Evolutionary conservation across 2,113 vertebrate species (phyloP).

Genomic region (Gracilinanus agilis): DNA sequence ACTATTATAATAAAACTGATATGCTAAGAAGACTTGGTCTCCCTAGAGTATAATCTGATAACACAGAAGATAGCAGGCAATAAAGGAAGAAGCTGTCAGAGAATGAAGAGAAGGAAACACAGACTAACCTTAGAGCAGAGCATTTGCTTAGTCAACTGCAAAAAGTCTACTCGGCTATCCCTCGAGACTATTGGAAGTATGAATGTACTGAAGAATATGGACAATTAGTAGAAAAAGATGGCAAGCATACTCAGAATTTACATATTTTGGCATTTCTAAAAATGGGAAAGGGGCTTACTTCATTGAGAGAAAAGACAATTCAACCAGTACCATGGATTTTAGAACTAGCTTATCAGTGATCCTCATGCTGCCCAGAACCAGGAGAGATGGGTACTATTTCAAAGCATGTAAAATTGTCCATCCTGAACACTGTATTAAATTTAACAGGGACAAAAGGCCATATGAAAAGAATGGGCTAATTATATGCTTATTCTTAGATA

Average conservation of each 20-base stretch:
- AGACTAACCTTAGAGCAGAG: conserved; percentile 7
- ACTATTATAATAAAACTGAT: fast-evolving
- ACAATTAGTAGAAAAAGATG: not conserved
- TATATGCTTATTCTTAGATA: not conserved
- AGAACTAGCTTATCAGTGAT: too few relatives aligned
- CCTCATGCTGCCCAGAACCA: not conserved
- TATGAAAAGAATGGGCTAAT: not conserved
- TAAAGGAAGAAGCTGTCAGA: not conserved
- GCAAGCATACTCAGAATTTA: too few relatives aligned
- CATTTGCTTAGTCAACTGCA: not conserved
- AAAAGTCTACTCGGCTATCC: not conserved
- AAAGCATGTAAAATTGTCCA: not conserved
- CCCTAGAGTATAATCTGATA: not conserved
- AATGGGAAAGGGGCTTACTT: too few relatives aligned
- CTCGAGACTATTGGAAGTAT: not conserved
- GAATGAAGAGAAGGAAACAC: not conserved
- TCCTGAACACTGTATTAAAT: not conserved
- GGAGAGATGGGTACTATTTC: not conserved
- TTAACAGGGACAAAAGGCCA: not conserved
- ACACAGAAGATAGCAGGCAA: not conserved
- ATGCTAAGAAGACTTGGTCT: not conserved
- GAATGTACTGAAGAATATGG: not conserved
- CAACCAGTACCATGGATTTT: too few relatives aligned
- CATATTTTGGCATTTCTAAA: too few relatives aligned
- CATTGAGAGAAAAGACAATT: not conserved